Base-by-base conservation (phyloP, 2,797 vertebrate genomes). In the Dermochelys coriacea region DNA sequence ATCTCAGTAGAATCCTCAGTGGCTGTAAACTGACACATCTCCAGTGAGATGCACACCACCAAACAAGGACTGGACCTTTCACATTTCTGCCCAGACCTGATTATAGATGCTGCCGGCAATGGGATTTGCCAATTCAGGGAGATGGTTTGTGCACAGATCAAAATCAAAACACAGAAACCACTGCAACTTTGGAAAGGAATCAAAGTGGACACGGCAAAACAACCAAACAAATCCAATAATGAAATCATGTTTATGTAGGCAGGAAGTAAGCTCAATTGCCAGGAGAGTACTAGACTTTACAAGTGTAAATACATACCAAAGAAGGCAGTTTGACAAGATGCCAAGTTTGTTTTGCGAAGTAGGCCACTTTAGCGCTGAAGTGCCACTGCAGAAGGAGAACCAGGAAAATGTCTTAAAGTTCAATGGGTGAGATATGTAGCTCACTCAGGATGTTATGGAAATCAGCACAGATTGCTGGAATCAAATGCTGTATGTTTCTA, bases 271-370 rank as follows among this genome's bases (percentile, higher is more conserved):
- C 95, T 95, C 93, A 93, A 96, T 95, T 93, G 94, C 93, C 90
- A 80, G 96, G 92, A 97, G 95, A 97, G 77, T 90, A 90, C 90
- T 92, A 96, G 97, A 96, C 50, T 89, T 82, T 96, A 94, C 86
- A 92, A 95, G 64, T 91, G 92, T 94, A 97, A 98, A 96, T 95
- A 95, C 78, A 87, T 88, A 87, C 94, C 93, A 96, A 97, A 96
- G 97, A 98, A 91, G 90, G 91, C 95, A 91, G 68, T 93, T 93
- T 96, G 97, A 97, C 57, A 49, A 85, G 80, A 94, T 92, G 89
- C 93, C 94, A 93, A 88, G 21, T 95, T 95, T 90, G 84, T 19
- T 96, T 84, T 96, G 87, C 47, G 82, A 77, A 90, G 93, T 93
- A 89, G 91, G 94, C 89, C 97, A 95, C 93, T 96, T 88, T 55